Conservation (phyloP, 2,888 invertebrate genomes). For the Galeruca laticollis region DNA sequence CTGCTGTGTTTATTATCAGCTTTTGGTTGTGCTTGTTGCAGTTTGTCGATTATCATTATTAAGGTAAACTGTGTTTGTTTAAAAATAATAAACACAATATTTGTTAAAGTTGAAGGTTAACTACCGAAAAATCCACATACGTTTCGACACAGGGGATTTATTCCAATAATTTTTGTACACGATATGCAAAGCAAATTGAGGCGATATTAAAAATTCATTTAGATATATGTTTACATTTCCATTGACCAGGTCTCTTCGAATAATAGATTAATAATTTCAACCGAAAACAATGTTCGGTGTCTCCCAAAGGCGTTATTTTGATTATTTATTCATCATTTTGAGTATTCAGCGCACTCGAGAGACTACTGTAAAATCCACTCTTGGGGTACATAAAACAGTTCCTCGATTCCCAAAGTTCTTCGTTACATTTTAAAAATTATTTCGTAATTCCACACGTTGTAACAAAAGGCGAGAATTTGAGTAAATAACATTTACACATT, state of each 20-base stretch:
- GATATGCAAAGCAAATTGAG: background rate
- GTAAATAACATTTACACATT: background rate
- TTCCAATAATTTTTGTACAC: background rate
- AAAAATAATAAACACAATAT: too few relatives aligned
- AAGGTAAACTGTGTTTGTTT: too few relatives aligned
- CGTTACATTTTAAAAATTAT: slow-evolving; percentile 22
- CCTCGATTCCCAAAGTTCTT: slow-evolving; percentile 17
- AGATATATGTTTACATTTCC: background rate
- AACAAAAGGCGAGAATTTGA: background rate
- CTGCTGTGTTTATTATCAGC: too few relatives aligned
- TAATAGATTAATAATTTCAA: slow-evolving; percentile 19
- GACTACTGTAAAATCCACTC: slow-evolving; percentile 24
- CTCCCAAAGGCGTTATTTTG: slow-evolving; percentile 25
- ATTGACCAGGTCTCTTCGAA: slow-evolving; percentile 5
- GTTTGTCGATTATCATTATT: too few relatives aligned
- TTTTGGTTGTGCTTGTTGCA: too few relatives aligned
- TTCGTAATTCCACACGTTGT: background rate
- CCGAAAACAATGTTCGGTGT: background rate
- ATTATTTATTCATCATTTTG: slow-evolving; percentile 32
- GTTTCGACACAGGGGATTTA: background rate
- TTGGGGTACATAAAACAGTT: slow-evolving; percentile 25
- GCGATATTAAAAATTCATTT: background rate
- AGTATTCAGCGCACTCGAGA: slow-evolving; percentile 13
- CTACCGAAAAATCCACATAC: too few relatives aligned
- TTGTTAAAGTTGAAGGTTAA: too few relatives aligned